Evolutionary conservation across 2,113 vertebrate species (phyloP), one percentile per base, ranked within the genome.

Genomic region (Dryoscopus gambensis): DNA sequence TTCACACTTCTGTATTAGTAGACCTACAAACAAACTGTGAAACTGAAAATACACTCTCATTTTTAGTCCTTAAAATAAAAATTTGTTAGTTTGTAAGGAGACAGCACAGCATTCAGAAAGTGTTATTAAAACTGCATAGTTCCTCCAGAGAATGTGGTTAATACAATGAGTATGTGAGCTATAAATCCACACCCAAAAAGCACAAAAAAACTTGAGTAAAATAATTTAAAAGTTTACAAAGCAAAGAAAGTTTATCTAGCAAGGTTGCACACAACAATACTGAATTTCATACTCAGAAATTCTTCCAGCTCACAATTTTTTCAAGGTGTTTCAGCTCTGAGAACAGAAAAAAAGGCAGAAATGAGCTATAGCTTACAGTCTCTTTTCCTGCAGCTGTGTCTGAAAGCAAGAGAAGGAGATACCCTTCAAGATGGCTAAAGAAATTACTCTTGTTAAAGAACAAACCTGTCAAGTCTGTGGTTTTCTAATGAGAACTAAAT

Each of bases 271-370:
- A 93, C 83, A 84, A 88, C 47, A 86, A 74, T 71, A 90, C 44
- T 92, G 71, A 90, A 94, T 92, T 88, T 97, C 95, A 94, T 94
- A 96, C 95, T 96, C 95, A 92, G 92, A 96, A 95, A 94, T 93
- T 95, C 93, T 90, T 97, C 82, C 90, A 94, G 93, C 47, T 96
- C 92, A 97, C 79, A 92, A 47, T 75, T 92, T 93, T 91, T 95
- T 96, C 93, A 90, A 82, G 83, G 68, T 83, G 80, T 94, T 96
- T 97, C 93, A 96, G 83, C 95, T 96, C 95, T 96, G 95, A 90
- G 88, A 40, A 96, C 76, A 96, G 91, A 97, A 97, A 95, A 94
- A 90, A 92, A 96, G 76, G 90, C 28, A 96, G 69, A 94, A 86
- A 90, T 95, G 68, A 97, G 69, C 95, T 92, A 83, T 2, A n/a